Percentiles rank a stretch among this genome's conserved stretches.
Evolutionary conservation across 2,797 vertebrate genomes (phyloP).

Genomic region (Pseudochirops corinnae): DNA sequence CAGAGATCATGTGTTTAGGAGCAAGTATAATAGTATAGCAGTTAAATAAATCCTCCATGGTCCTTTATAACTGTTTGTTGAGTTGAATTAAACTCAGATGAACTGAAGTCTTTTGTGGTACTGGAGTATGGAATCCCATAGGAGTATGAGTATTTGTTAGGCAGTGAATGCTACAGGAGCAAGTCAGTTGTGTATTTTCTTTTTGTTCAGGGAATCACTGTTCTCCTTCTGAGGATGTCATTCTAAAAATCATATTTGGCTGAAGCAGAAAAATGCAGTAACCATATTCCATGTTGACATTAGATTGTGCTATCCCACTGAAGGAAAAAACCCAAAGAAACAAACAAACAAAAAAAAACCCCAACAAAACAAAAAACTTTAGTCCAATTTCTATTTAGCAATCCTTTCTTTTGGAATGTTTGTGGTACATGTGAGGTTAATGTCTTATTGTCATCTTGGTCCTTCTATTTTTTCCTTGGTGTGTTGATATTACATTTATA

Average conservation of each 20-base stretch:
- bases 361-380: not conserved
- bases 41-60: too few species aligned
- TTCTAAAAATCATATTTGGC: not conserved
- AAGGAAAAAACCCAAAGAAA: not conserved
- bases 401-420: not conserved
- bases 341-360: too few species aligned
- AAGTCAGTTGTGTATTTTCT: rapidly evolving
- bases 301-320: not conserved
- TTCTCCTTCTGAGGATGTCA: not conserved
- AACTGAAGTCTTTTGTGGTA: not conserved
- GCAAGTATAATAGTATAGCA: too few species aligned
- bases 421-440: not conserved
- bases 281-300: not conserved
- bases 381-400: slow-evolving; percentile 1
- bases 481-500: slow-evolving; percentile 39
- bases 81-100: too few species aligned
- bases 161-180: slow-evolving; percentile 11
- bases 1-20: too few species aligned
- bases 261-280: not conserved
- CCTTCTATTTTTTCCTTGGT: slow-evolving; percentile 31
- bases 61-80: too few species aligned
- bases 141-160: not conserved
- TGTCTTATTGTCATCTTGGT: not conserved
- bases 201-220: not conserved
- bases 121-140: slow-evolving; percentile 15